These are phyloP conservation scores for Clitarchus hookeri DNA, from an alignment of 2,888 invertebrate species.

Conservation along the genomic window DNA sequence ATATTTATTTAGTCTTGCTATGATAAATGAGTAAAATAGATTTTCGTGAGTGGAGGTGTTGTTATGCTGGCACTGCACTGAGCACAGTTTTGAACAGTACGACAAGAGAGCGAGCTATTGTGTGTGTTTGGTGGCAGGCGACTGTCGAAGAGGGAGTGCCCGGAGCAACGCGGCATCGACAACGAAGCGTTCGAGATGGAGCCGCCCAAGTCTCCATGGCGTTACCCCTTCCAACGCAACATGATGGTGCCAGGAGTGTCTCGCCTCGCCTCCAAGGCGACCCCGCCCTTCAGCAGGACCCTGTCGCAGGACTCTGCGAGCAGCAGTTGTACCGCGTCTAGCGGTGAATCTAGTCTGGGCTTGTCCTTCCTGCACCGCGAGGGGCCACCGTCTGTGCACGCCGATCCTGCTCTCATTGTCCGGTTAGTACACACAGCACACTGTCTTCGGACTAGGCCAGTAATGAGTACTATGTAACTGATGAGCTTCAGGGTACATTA, in stretches of 20 bases:
- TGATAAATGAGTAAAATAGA: no score
- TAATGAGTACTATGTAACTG: no score
- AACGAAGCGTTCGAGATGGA: slow-evolving; percentile 73
- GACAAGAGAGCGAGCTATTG: no score
- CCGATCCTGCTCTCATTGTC: slow-evolving; percentile 29
- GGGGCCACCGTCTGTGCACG: slow-evolving; percentile 29
- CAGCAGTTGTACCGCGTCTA: slow-evolving; percentile 41
- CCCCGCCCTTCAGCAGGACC: slow-evolving; percentile 45
- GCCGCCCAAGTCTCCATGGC: slow-evolving; percentile 75
- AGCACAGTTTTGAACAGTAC: no score
- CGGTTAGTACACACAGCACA: neutral
- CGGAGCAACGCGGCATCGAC: slow-evolving; percentile 61
- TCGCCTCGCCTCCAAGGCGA: neutral
- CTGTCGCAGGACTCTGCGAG: slow-evolving; percentile 48
- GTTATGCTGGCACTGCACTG: no score
- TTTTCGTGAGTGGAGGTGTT: no score
- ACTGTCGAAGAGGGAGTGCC: slow-evolving; percentile 50
- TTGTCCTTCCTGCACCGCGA: slow-evolving; percentile 40
- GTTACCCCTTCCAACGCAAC: slow-evolving; percentile 63
- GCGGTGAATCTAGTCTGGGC: slow-evolving; percentile 46
- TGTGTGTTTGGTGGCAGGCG: slow-evolving; percentile 43
- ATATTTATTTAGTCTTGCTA: no score
- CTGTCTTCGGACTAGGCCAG: no score
- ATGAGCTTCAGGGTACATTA: no score
- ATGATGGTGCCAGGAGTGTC: slow-evolving; percentile 4